Base-by-base conservation (phyloP, 2,113 vertebrate species). In the Emydura subglobosa region DNA sequence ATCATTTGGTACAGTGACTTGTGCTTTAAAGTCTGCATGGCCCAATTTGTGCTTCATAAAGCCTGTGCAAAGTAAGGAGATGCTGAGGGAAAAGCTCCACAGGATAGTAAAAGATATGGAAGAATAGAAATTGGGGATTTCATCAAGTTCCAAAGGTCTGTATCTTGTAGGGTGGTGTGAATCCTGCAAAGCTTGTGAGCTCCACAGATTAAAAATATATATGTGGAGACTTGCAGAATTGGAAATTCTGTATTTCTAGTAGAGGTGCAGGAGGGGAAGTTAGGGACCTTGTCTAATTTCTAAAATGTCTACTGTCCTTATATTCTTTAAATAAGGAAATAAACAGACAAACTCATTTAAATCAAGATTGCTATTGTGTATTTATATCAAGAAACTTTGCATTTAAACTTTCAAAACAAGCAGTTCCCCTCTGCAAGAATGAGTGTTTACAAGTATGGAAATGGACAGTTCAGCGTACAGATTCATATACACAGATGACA, bases 201-300 rank as follows among this genome's bases (percentile, higher is more conserved):
- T 21, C 5, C 44, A 10, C 78, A 39, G n/a, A 59, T 59, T 7
- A 22, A 22, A 11, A 74, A 39, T n/a, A 39, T 90, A 5, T n/a
- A 51, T 14, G 44, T 74, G 55, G 17, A n/a, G 61, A 31, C 61
- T 31, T 34, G 31, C 7, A 6, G 24, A 82, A 6, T 6, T n/a
- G 19, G 13, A 49, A 17, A n/a, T 29, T 16, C 6, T 0, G 42
- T 21, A 49, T n/a, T 55, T 79, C 65, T 4, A 0, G 7, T 34
- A 16, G 14, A 5, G 31, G 82, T 61, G 21, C 29, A 17, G 50
- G 50, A 87, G 31, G 10, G 39, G 59, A 59, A 55, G 65, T 13
- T 74, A 24, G 34, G n/a, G n/a, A 39, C 39, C n/a, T n/a, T 74
- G n/a, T 24, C 68, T 74, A 11, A 39, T 74, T 74, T 21, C 10